Percentiles rank a stretch among this genome's conserved stretches.
These are phyloP conservation scores for Xestia sexstrigata DNA, from an alignment of 2,888 invertebrate species.

Conservation along the genomic window DNA sequence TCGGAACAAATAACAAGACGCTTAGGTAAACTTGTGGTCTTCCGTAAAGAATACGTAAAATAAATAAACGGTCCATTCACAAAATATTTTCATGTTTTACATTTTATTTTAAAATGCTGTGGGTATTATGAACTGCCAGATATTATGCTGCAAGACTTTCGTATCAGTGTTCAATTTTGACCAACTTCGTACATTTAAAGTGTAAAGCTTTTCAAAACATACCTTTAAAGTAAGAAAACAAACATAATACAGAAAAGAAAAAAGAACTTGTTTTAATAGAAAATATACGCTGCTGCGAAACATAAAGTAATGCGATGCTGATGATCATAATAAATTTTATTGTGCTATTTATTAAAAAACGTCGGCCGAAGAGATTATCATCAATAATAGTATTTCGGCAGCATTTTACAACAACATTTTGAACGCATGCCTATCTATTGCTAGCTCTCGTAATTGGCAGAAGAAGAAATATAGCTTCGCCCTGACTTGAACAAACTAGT, in stretches of 20 bases:
- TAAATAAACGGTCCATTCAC: constrained; percentile 57
- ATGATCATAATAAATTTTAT: background rate
- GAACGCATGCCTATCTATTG: background rate
- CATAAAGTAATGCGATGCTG: background rate
- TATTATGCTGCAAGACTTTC: background rate
- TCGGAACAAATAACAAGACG: constrained; percentile 78
- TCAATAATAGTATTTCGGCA: background rate
- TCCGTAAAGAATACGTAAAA: constrained; percentile 66
- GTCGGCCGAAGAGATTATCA: background rate
- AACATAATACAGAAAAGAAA: background rate
- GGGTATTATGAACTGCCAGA: constrained; percentile 2
- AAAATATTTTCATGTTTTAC: constrained; percentile 47
- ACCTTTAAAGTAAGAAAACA: background rate
- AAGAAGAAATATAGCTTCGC: background rate
- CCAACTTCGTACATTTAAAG: background rate
- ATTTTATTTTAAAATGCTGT: constrained; percentile 47
- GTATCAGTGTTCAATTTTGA: background rate
- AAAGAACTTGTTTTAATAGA: background rate
- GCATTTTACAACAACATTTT: background rate
- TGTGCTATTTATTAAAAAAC: background rate
- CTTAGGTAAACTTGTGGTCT: constrained; percentile 69
- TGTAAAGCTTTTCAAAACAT: background rate
- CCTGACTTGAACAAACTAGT: background rate
- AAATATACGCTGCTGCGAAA: background rate
- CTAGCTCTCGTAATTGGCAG: too few species aligned